Percentiles rank a stretch among this genome's conserved stretches.
Conservation (phyloP, 2,797 vertebrate genomes). For the Arnoldichthys spilopterus region DNA sequence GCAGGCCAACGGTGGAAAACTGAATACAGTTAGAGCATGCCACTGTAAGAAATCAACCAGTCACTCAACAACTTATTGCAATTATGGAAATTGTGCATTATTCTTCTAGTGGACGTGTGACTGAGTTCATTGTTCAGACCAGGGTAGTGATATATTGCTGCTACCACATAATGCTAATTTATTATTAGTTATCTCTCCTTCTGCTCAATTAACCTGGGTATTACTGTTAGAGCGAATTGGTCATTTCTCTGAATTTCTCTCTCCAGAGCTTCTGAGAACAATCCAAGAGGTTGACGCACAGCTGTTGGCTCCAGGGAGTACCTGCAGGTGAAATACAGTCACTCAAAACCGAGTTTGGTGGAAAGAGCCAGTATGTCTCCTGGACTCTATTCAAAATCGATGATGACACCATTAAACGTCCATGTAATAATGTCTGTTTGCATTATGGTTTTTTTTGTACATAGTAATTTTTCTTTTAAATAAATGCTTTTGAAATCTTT, state of each 20-base stretch:
- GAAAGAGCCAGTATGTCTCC: neutral
- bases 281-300: constrained; percentile 40
- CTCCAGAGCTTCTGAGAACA: constrained; percentile 55
- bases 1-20: neutral
- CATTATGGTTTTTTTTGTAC: constrained; percentile 5
- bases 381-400: constrained; percentile 16
- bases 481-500: neutral
- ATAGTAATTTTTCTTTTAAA: constrained; percentile 5
- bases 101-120: neutral
- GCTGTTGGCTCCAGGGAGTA: constrained; percentile 39
- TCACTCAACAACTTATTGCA: neutral
- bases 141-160: neutral
- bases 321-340: neutral
- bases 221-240: constrained; percentile 29
- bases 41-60: neutral
- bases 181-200: constrained; percentile 22
- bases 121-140: neutral
- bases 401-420: neutral
- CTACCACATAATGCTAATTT: constrained; percentile 5
- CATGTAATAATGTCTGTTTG: neutral
- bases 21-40: neutral
- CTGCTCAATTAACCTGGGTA: constrained; percentile 22
- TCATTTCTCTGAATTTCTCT: constrained; percentile 53
- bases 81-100: constrained; percentile 5
- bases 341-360: neutral